These are phyloP conservation scores for Hydrotaea cyrtoneurina DNA, from an alignment of 2,888 invertebrate species.

Conservation along the genomic window DNA sequence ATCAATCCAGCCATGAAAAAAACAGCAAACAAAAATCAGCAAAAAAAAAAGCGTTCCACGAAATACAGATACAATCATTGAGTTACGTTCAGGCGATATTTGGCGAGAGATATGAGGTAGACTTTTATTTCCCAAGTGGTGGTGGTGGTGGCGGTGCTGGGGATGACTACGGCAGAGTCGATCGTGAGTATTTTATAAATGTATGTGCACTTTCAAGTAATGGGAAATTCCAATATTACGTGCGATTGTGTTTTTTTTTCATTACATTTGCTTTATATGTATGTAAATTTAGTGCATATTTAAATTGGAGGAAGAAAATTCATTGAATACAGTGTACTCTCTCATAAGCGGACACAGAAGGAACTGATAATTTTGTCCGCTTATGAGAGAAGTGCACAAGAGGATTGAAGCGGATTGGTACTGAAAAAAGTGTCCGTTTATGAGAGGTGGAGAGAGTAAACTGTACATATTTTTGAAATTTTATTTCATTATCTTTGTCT, in stretches of 20 bases:
- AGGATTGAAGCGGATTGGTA: slow-evolving; percentile 36
- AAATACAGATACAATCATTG: slow-evolving; percentile 59
- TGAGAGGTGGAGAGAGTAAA: no score
- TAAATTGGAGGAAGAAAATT: no score
- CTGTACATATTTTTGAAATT: background rate
- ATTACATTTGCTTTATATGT: slow-evolving; percentile 24
- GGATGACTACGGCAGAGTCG: background rate
- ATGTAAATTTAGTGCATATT: slow-evolving; percentile 1
- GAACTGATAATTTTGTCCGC: no score
- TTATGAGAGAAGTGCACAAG: no score
- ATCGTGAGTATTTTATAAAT: background rate
- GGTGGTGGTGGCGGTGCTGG: slow-evolving; percentile 2
- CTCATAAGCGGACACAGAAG: no score
- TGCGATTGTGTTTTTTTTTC: slow-evolving; percentile 43
- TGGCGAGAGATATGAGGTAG: slow-evolving; percentile 26
- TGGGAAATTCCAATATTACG: slow-evolving; percentile 66
- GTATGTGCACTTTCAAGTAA: slow-evolving; percentile 58
- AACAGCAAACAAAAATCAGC: slow-evolving; percentile 21
- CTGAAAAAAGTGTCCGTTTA: no score
- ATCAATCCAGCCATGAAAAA: slow-evolving; percentile 46
- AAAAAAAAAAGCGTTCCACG: slow-evolving; percentile 62
- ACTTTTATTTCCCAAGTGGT: slow-evolving; percentile 31
- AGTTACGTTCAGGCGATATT: slow-evolving; percentile 54
- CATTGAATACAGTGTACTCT: no score
- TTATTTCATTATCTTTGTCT: background rate